A percentile compares a stretch with the other conserved stretches of the same genome.
Conservation (phyloP, 2,797 vertebrate species). For the Scolopax rusticola region DNA sequence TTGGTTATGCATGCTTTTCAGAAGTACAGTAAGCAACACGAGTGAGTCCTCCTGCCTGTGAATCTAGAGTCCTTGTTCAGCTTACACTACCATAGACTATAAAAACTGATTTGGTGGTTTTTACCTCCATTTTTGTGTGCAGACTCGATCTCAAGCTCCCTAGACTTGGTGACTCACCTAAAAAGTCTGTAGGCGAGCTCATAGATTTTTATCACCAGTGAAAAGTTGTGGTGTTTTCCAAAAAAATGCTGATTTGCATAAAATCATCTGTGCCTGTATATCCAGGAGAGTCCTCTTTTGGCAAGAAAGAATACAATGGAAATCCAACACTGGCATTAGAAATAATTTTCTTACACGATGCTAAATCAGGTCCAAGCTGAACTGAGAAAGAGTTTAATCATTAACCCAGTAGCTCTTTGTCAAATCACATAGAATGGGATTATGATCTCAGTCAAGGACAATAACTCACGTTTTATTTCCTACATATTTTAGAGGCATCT, state of each 20-base stretch:
- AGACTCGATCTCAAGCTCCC: not conserved
- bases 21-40: not conserved
- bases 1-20: not conserved
- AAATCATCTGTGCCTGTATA: not conserved
- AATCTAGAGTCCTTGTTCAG: not conserved
- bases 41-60: not conserved
- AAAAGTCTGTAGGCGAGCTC: not conserved
- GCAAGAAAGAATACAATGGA: not conserved
- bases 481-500: not conserved
- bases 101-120: not conserved
- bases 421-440: fast-evolving
- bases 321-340: not conserved
- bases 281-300: not conserved
- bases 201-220: not conserved
- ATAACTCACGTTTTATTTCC: not conserved
- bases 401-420: not conserved
- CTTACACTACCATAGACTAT: not conserved
- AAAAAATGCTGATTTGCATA: not conserved
- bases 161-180: not conserved
- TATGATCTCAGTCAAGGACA: not conserved
- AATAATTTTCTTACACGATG: not conserved
- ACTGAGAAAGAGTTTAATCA: not conserved
- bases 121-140: not conserved
- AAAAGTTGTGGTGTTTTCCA: not conserved
- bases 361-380: not conserved